A percentile compares a stretch with the other conserved stretches of the same genome.
phyloP scores from a whole-genome alignment of 2,113 vertebrate species.

The Hippoglossus stenolepis region DNA sequence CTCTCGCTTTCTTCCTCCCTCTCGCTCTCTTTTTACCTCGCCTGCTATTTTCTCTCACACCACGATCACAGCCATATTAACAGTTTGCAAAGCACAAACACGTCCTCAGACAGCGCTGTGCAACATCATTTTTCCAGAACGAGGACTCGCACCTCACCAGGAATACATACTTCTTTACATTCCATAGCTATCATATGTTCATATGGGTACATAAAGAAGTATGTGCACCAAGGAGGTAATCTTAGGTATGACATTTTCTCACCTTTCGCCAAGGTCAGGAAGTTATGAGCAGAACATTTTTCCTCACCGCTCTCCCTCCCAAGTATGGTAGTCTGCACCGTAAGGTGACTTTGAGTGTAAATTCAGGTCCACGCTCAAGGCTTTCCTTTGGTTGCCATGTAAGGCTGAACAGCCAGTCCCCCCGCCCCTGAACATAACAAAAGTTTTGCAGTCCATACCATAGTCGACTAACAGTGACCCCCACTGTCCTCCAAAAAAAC shows the following conservation, averaged over 20 bases:
- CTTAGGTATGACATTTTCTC: slow-evolving; percentile 71
- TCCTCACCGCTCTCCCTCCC: slow-evolving; percentile 68
- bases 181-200: slow-evolving; percentile 99
- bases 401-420: slow-evolving; percentile 72
- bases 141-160: slow-evolving; percentile 89
- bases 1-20: slow-evolving; percentile 3
- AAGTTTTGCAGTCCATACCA: slow-evolving; percentile 78
- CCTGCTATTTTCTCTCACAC: slow-evolving; percentile 39
- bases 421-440: slow-evolving; percentile 72
- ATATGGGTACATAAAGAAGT: slow-evolving; percentile 99
- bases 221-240: slow-evolving; percentile 95
- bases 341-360: slow-evolving; percentile 84
- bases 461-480: slow-evolving; percentile 77
- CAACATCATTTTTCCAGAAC: slow-evolving; percentile 54
- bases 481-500: slow-evolving; percentile 77
- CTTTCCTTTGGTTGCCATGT: slow-evolving; percentile 80
- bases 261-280: slow-evolving; percentile 77
- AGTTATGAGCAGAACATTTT: slow-evolving; percentile 72
- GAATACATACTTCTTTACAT: slow-evolving; percentile 99
- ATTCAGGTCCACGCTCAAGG: slow-evolving; percentile 78
- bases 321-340: slow-evolving; percentile 80
- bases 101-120: slow-evolving; percentile 38
- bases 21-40: slow-evolving; percentile 20
- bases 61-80: slow-evolving; percentile 47
- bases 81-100: slow-evolving; percentile 59